A percentile compares a stretch with the other conserved stretches of the same genome.
phyloP scores from a whole-genome alignment of 2,113 vertebrate genomes.

The Bambusicola thoracicus region DNA sequence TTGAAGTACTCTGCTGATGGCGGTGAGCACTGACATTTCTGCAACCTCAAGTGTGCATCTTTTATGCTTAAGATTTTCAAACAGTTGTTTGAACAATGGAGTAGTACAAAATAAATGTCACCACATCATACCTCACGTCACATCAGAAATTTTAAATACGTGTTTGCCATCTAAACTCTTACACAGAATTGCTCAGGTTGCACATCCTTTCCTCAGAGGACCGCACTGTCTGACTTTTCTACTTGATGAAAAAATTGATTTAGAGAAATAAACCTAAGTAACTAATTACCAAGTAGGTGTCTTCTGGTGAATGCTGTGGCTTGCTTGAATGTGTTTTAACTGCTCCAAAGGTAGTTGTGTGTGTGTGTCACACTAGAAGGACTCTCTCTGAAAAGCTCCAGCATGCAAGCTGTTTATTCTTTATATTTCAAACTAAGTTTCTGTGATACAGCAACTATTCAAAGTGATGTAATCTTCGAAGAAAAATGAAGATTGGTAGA shows the following conservation, averaged over 20 bases:
- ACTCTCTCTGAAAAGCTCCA: slow-evolving; percentile 20
- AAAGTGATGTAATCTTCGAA: slow-evolving; percentile 41
- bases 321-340: not conserved
- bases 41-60: not conserved
- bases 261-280: not conserved
- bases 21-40: accelerated
- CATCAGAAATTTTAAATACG: not conserved
- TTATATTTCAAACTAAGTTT: not conserved
- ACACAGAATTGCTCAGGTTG: too few relatives aligned
- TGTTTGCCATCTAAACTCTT: not conserved
- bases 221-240: not conserved
- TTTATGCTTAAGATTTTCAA: not conserved
- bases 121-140: not conserved
- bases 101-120: not conserved
- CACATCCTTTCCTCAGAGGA: not conserved
- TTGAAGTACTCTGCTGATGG: not conserved
- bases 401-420: not conserved
- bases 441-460: slow-evolving; percentile 13
- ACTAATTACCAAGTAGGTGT: not conserved
- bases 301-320: not conserved
- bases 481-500: slow-evolving; percentile 26
- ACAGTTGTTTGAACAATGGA: not conserved
- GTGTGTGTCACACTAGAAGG: not conserved
- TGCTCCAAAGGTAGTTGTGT: not conserved
- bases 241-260: not conserved